Percentiles rank a stretch among this genome's conserved stretches.
phyloP scores from a whole-genome alignment of 1,140 invertebrate genomes.

The Formica exsecta region DNA sequence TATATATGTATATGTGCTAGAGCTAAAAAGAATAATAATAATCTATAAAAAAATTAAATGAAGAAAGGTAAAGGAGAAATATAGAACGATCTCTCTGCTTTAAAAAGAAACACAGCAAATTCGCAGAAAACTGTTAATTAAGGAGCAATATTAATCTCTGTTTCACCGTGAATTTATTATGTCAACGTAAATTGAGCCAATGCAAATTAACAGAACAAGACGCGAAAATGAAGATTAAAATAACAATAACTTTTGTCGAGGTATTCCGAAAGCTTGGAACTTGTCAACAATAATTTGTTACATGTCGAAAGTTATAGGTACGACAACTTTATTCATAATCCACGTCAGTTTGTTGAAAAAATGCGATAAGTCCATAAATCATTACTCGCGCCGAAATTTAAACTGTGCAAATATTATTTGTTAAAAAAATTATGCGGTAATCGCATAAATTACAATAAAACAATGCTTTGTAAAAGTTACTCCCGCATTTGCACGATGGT shows the following conservation, averaged over 20 bases:
- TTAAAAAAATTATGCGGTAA: background rate
- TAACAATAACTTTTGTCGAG: background rate
- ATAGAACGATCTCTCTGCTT: background rate
- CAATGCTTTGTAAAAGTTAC: background rate
- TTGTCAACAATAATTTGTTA: constrained; percentile 41
- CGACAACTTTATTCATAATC: constrained; percentile 8
- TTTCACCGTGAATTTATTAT: constrained; percentile 31
- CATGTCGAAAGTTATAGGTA: constrained; percentile 6
- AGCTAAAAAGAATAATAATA: background rate
- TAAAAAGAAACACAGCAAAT: background rate
- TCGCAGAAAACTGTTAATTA: constrained; percentile 35
- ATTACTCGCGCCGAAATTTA: background rate
- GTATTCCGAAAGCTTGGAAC: background rate
- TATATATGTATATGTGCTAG: background rate
- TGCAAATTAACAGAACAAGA: constrained; percentile 30
- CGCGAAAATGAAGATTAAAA: background rate
- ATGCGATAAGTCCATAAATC: background rate
- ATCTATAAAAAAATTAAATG: background rate
- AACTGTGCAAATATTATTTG: constrained; percentile 5
- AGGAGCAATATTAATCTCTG: constrained; percentile 5
- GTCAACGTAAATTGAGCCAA: background rate
- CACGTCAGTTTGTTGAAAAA: constrained; percentile 2
- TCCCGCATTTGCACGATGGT: background rate
- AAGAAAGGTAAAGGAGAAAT: background rate
- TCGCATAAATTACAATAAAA: background rate